Conservation (phyloP, 2,888 invertebrate species). For the Notodonta dromedarius region DNA sequence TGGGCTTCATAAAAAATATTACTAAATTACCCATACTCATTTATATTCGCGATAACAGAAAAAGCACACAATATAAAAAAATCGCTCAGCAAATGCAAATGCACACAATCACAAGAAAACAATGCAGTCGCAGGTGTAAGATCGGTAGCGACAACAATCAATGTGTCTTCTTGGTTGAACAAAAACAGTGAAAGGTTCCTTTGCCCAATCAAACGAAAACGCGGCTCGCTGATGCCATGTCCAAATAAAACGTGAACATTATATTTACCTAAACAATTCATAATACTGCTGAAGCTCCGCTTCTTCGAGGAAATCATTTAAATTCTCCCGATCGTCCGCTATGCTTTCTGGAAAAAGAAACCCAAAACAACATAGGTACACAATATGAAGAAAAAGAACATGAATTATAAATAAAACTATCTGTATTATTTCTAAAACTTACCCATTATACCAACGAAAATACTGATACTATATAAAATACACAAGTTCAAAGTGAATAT, state of each 20-base stretch:
- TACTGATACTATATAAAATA: slow-evolving; percentile 13
- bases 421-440: slow-evolving; percentile 24
- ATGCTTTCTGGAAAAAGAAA: slow-evolving; percentile 60
- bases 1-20: too few species aligned
- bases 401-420: slow-evolving; percentile 21
- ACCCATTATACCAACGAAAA: slow-evolving; percentile 47
- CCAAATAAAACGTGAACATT: neutral
- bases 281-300: slow-evolving; percentile 98
- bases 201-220: neutral
- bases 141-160: too few species aligned
- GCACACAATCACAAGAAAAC: neutral
- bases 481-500: slow-evolving; percentile 15
- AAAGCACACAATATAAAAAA: neutral
- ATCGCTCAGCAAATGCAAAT: neutral
- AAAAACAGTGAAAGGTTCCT: slow-evolving; percentile 15
- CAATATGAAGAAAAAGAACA: slow-evolving; percentile 11
- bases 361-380: slow-evolving; percentile 16
- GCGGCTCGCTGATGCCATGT: neutral
- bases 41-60: too few species aligned
- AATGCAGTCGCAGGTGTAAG: neutral
- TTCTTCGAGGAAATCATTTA: slow-evolving; percentile 94
- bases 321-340: slow-evolving; percentile 60
- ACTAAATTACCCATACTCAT: too few species aligned
- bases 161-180: too few species aligned
- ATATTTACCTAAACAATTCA: slow-evolving; percentile 87